A percentile compares a stretch with the other conserved stretches of the same genome.
Conservation (phyloP, 2,113 vertebrate species). For the Agapornis roseicollis region DNA sequence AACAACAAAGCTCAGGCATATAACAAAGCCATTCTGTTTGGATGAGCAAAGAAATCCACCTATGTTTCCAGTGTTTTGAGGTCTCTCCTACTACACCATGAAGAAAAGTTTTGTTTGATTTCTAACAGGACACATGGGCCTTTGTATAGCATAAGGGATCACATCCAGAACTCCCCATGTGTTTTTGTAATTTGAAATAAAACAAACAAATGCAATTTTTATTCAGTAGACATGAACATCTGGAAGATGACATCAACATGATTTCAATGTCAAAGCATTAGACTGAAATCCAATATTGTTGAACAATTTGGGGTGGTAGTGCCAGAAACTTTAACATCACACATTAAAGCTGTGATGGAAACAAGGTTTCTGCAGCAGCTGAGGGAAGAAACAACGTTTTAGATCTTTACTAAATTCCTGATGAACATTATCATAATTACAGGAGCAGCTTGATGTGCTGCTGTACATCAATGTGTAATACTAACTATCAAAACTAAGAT, state of each 20-base stretch:
- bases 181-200: constrained; percentile 36
- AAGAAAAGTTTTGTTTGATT: constrained; percentile 44
- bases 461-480: background rate
- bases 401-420: background rate
- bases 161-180: constrained; percentile 27
- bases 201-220: constrained; percentile 52
- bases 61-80: constrained; percentile 19
- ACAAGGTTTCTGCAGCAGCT: background rate
- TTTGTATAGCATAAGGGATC: constrained; percentile 9
- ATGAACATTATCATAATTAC: background rate
- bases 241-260: constrained; percentile 63
- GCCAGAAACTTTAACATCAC: constrained; percentile 7
- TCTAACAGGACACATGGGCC: background rate
- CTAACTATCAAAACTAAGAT: background rate
- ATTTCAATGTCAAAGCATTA: constrained; percentile 48
- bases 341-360: background rate
- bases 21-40: constrained; percentile 19
- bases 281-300: constrained; percentile 21
- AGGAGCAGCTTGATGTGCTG: background rate
- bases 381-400: background rate
- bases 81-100: background rate
- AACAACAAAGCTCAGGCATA: background rate
- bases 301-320: constrained; percentile 2
- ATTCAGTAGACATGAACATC: constrained; percentile 49
- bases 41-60: constrained; percentile 38